Evolutionary conservation across 2,888 invertebrate genomes (phyloP).

Genomic region (Calliopum simillimum): DNA sequence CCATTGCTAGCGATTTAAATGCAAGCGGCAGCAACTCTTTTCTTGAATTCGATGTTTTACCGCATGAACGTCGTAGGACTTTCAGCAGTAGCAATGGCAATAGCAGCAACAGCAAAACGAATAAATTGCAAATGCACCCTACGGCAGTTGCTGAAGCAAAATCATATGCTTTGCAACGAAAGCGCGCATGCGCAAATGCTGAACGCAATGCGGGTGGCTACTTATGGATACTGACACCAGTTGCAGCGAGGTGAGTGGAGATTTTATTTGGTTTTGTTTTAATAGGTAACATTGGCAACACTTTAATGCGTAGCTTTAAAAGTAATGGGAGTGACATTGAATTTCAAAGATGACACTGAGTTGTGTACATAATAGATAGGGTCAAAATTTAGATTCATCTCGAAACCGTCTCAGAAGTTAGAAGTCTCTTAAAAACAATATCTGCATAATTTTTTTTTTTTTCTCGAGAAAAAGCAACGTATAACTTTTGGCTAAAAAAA

Average conservation of each 20-base stretch:
- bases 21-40: conserved; percentile 48
- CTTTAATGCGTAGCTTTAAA: too few species aligned
- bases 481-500: too few species aligned
- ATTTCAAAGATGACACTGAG: too few species aligned
- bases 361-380: too few species aligned
- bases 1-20: conserved; percentile 56
- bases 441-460: too few species aligned
- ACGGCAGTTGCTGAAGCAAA: conserved; percentile 15
- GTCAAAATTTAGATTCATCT: too few species aligned
- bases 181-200: conserved; percentile 24
- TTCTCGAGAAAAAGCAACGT: too few species aligned
- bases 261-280: neutral
- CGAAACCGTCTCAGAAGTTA: too few species aligned
- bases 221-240: conserved; percentile 67
- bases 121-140: conserved; percentile 25
- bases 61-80: neutral
- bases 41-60: conserved; percentile 48
- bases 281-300: too few species aligned
- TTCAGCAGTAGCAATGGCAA: conserved; percentile 31
- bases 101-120: conserved; percentile 39
- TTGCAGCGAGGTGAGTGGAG: conserved; percentile 65
- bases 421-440: too few species aligned
- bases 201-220: conserved; percentile 55
- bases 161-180: conserved; percentile 39
- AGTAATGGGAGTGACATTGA: too few species aligned